Evolutionary conservation across 1,140 invertebrate genomes (phyloP), one percentile per base, ranked within the genome.

Genomic region (Scaptodrosophila lebanonensis): DNA sequence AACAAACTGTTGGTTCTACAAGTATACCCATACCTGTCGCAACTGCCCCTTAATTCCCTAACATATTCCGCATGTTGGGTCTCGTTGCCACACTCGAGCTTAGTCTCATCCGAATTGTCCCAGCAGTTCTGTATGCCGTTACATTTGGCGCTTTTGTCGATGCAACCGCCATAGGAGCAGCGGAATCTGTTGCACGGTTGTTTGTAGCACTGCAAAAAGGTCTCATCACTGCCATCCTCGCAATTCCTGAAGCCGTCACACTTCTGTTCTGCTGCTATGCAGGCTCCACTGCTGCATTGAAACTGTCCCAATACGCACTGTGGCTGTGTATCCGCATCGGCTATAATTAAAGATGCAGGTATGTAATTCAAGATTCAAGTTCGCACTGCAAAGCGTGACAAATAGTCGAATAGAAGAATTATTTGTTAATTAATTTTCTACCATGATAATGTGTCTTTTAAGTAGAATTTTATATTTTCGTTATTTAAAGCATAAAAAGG

Each of bases 21-120:
- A n/a, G n/a, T n/a, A n/a, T n/a, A n/a, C n/a, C n/a, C n/a, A n/a
- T n/a, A n/a, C n/a, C n/a, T n/a, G n/a, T n/a, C n/a, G n/a, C n/a
- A n/a, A n/a, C n/a, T n/a, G n/a, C n/a, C n/a, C n/a, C n/a, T n/a
- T n/a, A n/a, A n/a, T n/a, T n/a, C n/a, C n/a, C n/a, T n/a, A n/a
- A n/a, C n/a, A n/a, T n/a, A n/a, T n/a, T n/a, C n/a, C n/a, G n/a
- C n/a, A 1, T 35, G n/a, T 6, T 35, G 1, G 0, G 0, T 11
- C 0, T 15, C 12, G 1, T 5, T 6, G 1, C 0, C 13, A 48
- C n/a, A 38, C 0, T 15, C 7, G 12, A 49, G 38, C 3, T 3
- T 0, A 43, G 1, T 85, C 84, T 93, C 92, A 66, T 93, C 92
- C 1, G 89, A 89, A 3, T 87, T 87, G 76, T 94, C 93, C 11